Base-by-base conservation (phyloP, 2,113 vertebrate species). In the Bombycilla garrulus region DNA sequence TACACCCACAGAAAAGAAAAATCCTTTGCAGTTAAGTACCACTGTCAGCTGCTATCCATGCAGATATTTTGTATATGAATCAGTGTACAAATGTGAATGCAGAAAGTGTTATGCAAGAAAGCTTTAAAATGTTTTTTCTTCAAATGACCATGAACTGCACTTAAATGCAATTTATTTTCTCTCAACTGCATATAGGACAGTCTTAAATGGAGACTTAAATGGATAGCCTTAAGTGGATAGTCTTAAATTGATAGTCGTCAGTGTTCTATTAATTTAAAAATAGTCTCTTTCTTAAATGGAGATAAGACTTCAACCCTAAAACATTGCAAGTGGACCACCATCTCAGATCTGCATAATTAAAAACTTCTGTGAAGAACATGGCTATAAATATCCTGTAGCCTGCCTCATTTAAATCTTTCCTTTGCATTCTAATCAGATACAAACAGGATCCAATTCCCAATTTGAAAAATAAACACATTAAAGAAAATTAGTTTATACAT, bases 381-480 rank as follows among this genome's bases (percentile, higher is more conserved):
- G 38, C 15, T 80, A 45, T 57, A 82, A 82, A 57, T 76, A 84
- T 50, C 53, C 45, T 36, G 26, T 53, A 77, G 50, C 19, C 48
- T 57, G 31, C 36, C 58, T 82, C 81, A 88, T 83, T 92, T 80
- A 61, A 90, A 47, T 51, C 19, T 80, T 88, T 87, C 22, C 40
- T 90, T 82, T 71, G 56, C 70, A 86, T 84, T 92, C 74, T 86
- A 79, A 93, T 92, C 86, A 94, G 88, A 93, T 17, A 90, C 60
- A 80, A 96, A 90, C 15, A 85, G 33, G 54, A 45, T 74, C 60
- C 72, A 95, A 88, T 84, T 90, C 84, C 83, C 92, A 65, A 77
- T 92, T 56, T 95, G 69, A 94, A 92, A 96, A 97, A 95, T 93
- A 88, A 97, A 95, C 85, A 81, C 92, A 95, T 93, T 86, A 90